Conservation (phyloP, 2,113 vertebrate species). For the Chelonoidis abingdonii region DNA sequence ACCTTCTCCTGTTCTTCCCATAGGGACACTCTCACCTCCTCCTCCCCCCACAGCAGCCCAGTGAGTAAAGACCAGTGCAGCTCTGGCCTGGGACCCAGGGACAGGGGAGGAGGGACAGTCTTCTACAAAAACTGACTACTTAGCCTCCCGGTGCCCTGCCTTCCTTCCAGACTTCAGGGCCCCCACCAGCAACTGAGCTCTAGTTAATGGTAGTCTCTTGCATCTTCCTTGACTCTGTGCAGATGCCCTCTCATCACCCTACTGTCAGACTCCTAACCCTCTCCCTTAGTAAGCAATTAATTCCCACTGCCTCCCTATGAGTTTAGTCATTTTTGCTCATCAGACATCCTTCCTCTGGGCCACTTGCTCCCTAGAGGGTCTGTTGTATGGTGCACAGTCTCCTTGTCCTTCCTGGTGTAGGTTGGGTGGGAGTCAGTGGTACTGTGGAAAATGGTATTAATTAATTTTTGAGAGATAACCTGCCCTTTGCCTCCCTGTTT, state of each 20-base stretch:
- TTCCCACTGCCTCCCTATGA: neutral
- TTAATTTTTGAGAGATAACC: slow-evolving; percentile 59
- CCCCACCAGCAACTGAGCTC: neutral
- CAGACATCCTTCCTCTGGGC: neutral
- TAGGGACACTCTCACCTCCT: neutral
- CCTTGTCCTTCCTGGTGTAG: neutral
- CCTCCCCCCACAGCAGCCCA: neutral
- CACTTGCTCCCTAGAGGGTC: neutral
- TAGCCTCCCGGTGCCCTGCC: neutral
- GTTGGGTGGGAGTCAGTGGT: rapidly evolving
- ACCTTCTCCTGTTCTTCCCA: neutral
- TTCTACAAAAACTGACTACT: neutral
- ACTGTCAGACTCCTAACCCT: neutral
- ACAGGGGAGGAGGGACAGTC: neutral
- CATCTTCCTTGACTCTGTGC: neutral
- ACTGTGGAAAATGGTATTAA: neutral
- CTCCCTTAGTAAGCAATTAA: neutral
- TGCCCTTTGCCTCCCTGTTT: slow-evolving; percentile 48
- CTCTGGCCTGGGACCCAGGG: neutral
- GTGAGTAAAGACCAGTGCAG: neutral
- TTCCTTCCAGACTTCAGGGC: neutral
- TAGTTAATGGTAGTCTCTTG: neutral
- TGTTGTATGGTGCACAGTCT: neutral
- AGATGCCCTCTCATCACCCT: rapidly evolving
- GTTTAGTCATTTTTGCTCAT: neutral